Percentiles rank a stretch among this genome's conserved stretches.
Evolutionary conservation across 2,888 invertebrate genomes (phyloP).

Genomic region (Athrips mouffetella): DNA sequence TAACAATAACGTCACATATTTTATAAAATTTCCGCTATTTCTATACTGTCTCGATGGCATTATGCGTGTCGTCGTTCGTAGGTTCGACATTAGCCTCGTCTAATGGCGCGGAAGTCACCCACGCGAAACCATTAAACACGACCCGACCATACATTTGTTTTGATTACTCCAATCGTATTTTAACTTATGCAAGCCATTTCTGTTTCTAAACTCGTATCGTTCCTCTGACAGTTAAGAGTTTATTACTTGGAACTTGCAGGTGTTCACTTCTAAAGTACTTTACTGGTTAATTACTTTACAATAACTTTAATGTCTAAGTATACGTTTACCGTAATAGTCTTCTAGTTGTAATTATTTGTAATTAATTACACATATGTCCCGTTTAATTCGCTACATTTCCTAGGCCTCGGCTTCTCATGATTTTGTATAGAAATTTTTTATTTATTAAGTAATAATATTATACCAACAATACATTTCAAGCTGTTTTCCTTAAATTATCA

Average conservation of each 20-base stretch:
- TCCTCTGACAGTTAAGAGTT: slow-evolving; percentile 11
- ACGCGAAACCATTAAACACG: slow-evolving; percentile 49
- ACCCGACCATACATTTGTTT: slow-evolving; percentile 21
- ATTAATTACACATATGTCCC: not conserved
- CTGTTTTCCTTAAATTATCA: too few species aligned
- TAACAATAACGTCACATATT: too few species aligned
- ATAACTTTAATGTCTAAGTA: not conserved
- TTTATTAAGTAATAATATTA: too few species aligned
- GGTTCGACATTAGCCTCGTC: slow-evolving; percentile 43
- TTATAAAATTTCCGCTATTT: slow-evolving; percentile 11
- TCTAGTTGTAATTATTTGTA: not conserved
- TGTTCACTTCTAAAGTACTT: not conserved
- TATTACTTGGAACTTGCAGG: not conserved
- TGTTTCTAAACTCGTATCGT: slow-evolving; percentile 10
- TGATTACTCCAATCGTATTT: slow-evolving; percentile 15
- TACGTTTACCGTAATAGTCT: not conserved
- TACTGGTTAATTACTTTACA: not conserved
- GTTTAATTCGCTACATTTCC: not conserved
- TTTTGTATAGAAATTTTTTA: too few species aligned
- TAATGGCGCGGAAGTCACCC: slow-evolving; percentile 55
- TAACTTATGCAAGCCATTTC: slow-evolving; percentile 7
- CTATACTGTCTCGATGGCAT: slow-evolving; percentile 31
- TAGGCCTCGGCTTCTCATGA: too few species aligned
- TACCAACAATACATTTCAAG: too few species aligned
- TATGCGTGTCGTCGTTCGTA: slow-evolving; percentile 47